Evolutionary conservation across 2,888 invertebrate species (phyloP).

Genomic region (Eubasilissa splendida): DNA sequence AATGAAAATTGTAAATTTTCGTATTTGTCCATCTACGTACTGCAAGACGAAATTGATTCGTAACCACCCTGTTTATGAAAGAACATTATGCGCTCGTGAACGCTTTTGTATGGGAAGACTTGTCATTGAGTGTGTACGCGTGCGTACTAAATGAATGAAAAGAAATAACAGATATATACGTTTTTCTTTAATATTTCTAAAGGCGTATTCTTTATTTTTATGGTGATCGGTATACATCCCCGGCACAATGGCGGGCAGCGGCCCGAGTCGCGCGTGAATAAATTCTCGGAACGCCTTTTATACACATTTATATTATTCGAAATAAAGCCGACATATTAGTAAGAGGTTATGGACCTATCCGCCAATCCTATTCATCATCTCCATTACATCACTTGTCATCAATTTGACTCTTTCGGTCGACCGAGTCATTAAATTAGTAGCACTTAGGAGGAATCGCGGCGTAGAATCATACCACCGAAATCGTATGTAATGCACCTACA

Average conservation of each 20-base stretch:
- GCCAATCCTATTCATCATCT: conserved; percentile 24
- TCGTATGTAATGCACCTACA: neutral
- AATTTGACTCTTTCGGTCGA: conserved; percentile 7
- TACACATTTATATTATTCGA: conserved; percentile 28
- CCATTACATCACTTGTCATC: conserved; percentile 28
- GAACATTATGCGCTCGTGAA: conserved; percentile 50
- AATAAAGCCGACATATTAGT: conserved; percentile 24
- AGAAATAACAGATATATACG: conserved; percentile 49
- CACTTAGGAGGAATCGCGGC: neutral
- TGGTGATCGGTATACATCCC: conserved; percentile 53
- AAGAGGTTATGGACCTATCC: conserved; percentile 31
- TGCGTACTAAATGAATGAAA: conserved; percentile 56
- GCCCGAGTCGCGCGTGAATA: conserved; percentile 36
- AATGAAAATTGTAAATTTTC: too few species aligned
- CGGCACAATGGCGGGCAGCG: conserved; percentile 38
- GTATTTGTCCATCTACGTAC: too few species aligned
- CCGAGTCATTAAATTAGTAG: conserved; percentile 3
- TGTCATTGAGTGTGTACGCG: conserved; percentile 53
- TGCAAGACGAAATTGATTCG: neutral
- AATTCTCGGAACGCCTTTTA: conserved; percentile 51
- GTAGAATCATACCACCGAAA: neutral
- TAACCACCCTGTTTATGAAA: conserved; percentile 48
- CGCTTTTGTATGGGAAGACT: conserved; percentile 41
- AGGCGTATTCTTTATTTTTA: conserved; percentile 53
- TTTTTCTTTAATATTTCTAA: conserved; percentile 51